Evolutionary conservation across 2,888 invertebrate species (phyloP).

Genomic region (Notocelia uddmanniana): DNA sequence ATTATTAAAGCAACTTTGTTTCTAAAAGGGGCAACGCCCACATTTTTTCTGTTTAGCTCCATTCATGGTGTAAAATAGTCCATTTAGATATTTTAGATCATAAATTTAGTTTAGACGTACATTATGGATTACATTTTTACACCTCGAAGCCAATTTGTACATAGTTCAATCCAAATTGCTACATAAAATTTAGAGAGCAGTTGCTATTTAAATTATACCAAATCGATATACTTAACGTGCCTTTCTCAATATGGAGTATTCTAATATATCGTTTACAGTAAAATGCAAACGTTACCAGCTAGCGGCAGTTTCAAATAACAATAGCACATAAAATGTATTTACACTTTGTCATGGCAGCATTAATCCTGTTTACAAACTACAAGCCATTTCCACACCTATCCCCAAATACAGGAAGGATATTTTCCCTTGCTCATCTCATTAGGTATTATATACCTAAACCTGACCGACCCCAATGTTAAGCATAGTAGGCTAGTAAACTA

Average conservation of each 20-base stretch:
- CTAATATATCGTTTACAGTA: background rate
- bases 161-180: too few relatives aligned
- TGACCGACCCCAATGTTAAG: slow-evolving; percentile 22
- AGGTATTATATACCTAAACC: background rate
- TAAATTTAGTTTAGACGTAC: too few relatives aligned
- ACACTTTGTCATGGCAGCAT: slow-evolving; percentile 11
- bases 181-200: too few relatives aligned
- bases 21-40: too few relatives aligned
- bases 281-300: background rate
- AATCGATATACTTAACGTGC: background rate
- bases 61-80: too few relatives aligned
- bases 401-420: background rate
- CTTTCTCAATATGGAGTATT: background rate
- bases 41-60: too few relatives aligned
- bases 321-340: slow-evolving; percentile 3
- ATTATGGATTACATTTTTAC: too few relatives aligned
- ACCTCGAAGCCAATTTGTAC: too few relatives aligned
- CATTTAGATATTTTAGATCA: too few relatives aligned
- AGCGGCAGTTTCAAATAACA: slow-evolving; percentile 11
- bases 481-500: slow-evolving; percentile 25
- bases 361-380: slow-evolving; percentile 8
- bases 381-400: background rate
- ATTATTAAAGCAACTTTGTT: too few relatives aligned
- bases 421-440: background rate
- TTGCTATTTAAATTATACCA: background rate